Conservation (phyloP, 2,888 invertebrate genomes). For the Candidula unifasciata region DNA sequence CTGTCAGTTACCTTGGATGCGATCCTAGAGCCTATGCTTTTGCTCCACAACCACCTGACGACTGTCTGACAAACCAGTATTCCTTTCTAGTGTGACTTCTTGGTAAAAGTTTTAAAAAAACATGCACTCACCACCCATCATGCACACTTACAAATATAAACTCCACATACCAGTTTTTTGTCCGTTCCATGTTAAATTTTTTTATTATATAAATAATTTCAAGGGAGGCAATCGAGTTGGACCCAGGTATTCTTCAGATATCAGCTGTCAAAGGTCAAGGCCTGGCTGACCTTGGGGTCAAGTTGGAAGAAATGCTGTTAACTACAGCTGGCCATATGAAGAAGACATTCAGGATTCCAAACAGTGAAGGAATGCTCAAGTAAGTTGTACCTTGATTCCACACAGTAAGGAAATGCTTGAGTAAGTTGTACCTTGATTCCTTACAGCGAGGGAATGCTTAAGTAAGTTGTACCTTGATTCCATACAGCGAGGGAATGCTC, state of each 20-base stretch:
- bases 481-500: conserved; percentile 66
- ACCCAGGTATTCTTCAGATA: conserved; percentile 56
- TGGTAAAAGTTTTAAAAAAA: too few relatives aligned
- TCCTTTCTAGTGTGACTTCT: too few relatives aligned
- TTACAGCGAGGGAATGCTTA: conserved; percentile 65
- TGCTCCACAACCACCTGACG: too few relatives aligned
- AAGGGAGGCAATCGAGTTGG: conserved; percentile 32
- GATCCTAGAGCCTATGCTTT: too few relatives aligned
- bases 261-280: conserved; percentile 80
- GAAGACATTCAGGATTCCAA: conserved; percentile 80
- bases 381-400: conserved; percentile 63
- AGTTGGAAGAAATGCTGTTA: conserved; percentile 81
- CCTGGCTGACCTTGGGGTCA: conserved; percentile 78
- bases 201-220: background rate
- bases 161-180: too few relatives aligned
- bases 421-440: conserved; percentile 66
- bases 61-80: too few relatives aligned
- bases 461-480: conserved; percentile 64
- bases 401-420: conserved; percentile 66
- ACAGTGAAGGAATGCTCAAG: conserved; percentile 68
- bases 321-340: conserved; percentile 80
- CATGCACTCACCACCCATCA: too few relatives aligned
- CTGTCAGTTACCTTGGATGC: too few relatives aligned
- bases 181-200: too few relatives aligned
- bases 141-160: too few relatives aligned